Evolutionary conservation across 2,888 invertebrate genomes (phyloP).

Genomic region (Epistrophe grossulariae): DNA sequence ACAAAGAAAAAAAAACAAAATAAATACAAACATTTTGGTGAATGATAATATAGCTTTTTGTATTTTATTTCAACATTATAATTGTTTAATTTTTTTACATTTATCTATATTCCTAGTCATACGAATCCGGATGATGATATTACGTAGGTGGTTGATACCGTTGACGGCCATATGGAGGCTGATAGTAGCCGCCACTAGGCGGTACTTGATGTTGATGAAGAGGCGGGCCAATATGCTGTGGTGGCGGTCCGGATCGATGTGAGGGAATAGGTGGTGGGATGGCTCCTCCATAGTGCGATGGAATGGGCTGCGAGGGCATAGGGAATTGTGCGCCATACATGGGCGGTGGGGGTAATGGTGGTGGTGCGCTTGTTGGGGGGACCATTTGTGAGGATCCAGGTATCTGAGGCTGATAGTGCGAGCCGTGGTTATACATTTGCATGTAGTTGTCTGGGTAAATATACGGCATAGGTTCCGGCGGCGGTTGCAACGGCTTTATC

Average conservation of each 20-base stretch:
- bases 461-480: constrained; percentile 77
- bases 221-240: constrained; percentile 84
- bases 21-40: constrained; percentile 5
- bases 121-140: constrained; percentile 1
- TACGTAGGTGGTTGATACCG: constrained; percentile 76
- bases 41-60: constrained; percentile 47
- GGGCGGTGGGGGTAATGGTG: constrained; percentile 79
- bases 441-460: constrained; percentile 84
- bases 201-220: constrained; percentile 74
- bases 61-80: constrained; percentile 52
- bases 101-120: constrained; percentile 44
- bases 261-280: constrained; percentile 58
- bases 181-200: constrained; percentile 76
- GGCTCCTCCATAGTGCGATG: constrained; percentile 65
- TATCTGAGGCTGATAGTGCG: constrained; percentile 75
- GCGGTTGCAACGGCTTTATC: constrained; percentile 77
- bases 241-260: constrained; percentile 76
- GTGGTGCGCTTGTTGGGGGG: constrained; percentile 79
- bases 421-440: constrained; percentile 82
- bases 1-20: neutral
- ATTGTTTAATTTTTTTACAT: constrained; percentile 51
- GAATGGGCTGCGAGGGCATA: constrained; percentile 75
- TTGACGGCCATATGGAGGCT: constrained; percentile 76
- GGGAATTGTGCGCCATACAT: constrained; percentile 75
- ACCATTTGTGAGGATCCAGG: constrained; percentile 75